Base-by-base conservation (phyloP, 2,888 invertebrate species). In the Octodonta nipae region DNA sequence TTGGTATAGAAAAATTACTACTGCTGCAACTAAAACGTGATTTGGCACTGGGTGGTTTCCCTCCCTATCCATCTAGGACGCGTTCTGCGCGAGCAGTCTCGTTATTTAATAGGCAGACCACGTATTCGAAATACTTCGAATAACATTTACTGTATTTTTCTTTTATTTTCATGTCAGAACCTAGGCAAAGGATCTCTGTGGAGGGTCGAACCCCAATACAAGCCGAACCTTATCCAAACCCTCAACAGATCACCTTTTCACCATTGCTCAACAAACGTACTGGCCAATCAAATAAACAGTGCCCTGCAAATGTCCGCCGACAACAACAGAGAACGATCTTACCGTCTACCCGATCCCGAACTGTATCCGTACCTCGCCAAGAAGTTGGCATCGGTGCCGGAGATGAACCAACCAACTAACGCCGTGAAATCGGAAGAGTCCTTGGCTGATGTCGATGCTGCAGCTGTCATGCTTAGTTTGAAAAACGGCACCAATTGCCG, bases 121-220 rank as follows among this genome's bases (percentile, higher is more conserved):
- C n/a, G n/a, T n/a, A n/a, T n/a, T n/a, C n/a, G n/a, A n/a, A n/a
- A n/a, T n/a, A n/a, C n/a, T n/a, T n/a, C n/a, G n/a, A n/a, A n/a
- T n/a, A n/a, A n/a, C n/a, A n/a, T n/a, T n/a, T n/a, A 22, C 22
- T 4, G 22, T 22, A 22, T 11, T 3, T 3, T 22, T 2, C 22
- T 11, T 4, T 22, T 22, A 22, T 4, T 16, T 34, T 37, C 33
- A 31, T 30, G 13, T 45, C 58, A 85, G 84, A 89, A 88, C 48
- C 73, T 91, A 49, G 92, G 91, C 25, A 93, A 93, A 63, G 92
- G 93, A 26, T 92, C 92, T 0, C 63, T 92, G 35, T 93, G 93
- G 93, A 91, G 89, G 52, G 91, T 93, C 3, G 92, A 93, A 58
- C 86, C 87, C 5, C 82, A 84, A 43, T 91, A 85, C 61, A 75